Evolutionary conservation across 2,888 invertebrate genomes (phyloP), one percentile per base, ranked within the genome.

Genomic region (Sminthurinus aureus): DNA sequence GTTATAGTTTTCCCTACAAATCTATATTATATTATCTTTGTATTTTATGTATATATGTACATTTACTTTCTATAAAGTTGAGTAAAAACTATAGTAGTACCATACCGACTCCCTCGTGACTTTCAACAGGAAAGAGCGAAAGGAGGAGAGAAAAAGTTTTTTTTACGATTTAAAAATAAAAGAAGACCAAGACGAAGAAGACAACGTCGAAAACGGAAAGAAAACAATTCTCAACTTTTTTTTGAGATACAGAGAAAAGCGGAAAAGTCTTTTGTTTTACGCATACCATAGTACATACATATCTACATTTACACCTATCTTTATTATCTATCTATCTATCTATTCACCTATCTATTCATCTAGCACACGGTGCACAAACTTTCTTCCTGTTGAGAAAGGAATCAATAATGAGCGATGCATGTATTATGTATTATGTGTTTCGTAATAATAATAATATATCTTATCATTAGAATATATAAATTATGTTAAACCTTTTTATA

Each of bases 31-130:
- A 38, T 38, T 38, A 38, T 38, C 38, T 38, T 38, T 38, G 38
- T 38, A 38, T 38, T 38, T 38, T 58, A 58, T 58, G 9, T 58
- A 2, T 58, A 58, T 58, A 58, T 58, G 13, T 58, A 58, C 18
- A 58, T 15, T 58, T 6, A 58, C 18, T 15, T 58, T 0, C 58
- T 58, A n/a, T n/a, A 58, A 58, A 58, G 58, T 58, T 58, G 58
- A 58, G 58, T 58, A 58, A 58, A 38, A 58, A 58, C 58, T 58
- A 58, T 58, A 58, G 58, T 58, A 58, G 58, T 58, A 58, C 58
- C 38, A 58, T 58, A 58, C 58, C 58, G n/a, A 69, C 69, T 69
- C 69, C 69, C 22, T 69, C 69, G 18, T 58, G 58, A 58, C 69
- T 22, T 69, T 22, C 69, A n/a, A n/a, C 13, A 18, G 13, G n/a